These are phyloP conservation scores for Caretta caretta DNA, from an alignment of 2,113 vertebrate genomes.

Conservation along the genomic window DNA sequence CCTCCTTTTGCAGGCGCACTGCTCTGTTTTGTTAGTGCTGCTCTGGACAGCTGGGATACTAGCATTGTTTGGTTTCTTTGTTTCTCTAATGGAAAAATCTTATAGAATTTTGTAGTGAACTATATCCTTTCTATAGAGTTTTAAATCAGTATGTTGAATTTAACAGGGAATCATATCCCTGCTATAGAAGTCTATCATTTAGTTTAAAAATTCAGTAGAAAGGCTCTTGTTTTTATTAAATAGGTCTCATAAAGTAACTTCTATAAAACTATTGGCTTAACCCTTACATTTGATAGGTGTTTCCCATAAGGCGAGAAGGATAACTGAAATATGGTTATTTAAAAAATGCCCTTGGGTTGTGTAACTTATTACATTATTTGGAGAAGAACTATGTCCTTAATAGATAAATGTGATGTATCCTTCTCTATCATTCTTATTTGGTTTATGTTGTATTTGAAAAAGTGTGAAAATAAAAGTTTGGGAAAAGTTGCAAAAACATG, in stretches of 20 bases:
- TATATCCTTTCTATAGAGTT: background rate
- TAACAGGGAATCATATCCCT: background rate
- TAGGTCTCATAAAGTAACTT: slow-evolving; percentile 21
- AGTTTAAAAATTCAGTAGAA: background rate
- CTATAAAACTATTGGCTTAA: slow-evolving; percentile 36
- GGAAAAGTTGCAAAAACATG: background rate
- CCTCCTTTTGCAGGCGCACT: background rate
- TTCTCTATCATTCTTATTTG: background rate
- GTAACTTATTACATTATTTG: slow-evolving; percentile 4
- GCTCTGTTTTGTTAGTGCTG: background rate
- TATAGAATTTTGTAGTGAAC: background rate
- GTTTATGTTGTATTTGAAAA: slow-evolving; percentile 28
- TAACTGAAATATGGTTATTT: background rate
- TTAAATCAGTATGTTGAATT: slow-evolving; percentile 18
- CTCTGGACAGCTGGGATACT: background rate
- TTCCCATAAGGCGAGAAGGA: slow-evolving; percentile 19
- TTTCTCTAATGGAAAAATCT: slow-evolving; percentile 11
- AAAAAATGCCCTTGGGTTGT: slow-evolving; percentile 20
- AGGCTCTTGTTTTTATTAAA: background rate
- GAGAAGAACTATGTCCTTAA: slow-evolving; percentile 32
- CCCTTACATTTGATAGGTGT: slow-evolving; percentile 27
- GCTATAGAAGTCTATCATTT: slow-evolving; percentile 36
- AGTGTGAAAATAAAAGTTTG: background rate
- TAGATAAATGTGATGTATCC: slow-evolving; percentile 33
- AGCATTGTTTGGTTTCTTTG: background rate